Conservation (phyloP, 2,113 vertebrate genomes). For the Neolamprologus caudopunctatus region DNA sequence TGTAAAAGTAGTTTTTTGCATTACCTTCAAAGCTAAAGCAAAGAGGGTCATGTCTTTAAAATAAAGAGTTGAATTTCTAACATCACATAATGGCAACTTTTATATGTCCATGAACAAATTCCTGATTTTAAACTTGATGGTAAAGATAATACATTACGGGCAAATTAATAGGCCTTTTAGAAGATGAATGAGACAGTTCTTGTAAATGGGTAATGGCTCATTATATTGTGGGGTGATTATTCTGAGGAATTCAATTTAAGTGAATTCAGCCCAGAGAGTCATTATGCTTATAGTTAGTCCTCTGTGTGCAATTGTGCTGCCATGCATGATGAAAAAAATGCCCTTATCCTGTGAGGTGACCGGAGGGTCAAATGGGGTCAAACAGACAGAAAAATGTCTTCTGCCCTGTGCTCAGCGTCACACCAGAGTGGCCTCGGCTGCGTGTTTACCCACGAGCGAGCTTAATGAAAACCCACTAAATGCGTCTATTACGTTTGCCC, state of each 20-base stretch:
- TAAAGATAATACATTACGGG: constrained; percentile 4
- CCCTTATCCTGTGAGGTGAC: constrained; percentile 11
- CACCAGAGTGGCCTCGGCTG: neutral
- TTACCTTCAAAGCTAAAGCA: neutral
- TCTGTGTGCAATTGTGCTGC: constrained; percentile 30
- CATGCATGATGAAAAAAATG: constrained; percentile 24
- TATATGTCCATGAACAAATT: neutral
- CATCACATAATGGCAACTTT: neutral
- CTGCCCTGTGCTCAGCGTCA: neutral
- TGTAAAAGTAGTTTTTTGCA: accelerated
- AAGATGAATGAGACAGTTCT: constrained; percentile 34
- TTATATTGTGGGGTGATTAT: constrained; percentile 43
- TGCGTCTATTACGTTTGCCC: neutral
- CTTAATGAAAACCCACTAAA: neutral
- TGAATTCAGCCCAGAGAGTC: constrained; percentile 17
- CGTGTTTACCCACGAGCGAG: neutral
- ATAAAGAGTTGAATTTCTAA: neutral
- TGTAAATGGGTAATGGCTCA: constrained; percentile 30
- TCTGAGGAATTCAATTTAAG: constrained; percentile 45
- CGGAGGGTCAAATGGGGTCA: constrained; percentile 8
- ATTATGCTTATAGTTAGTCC: constrained; percentile 30
- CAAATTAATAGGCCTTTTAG: constrained; percentile 32
- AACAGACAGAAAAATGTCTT: neutral
- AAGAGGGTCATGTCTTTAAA: neutral
- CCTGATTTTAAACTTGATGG: neutral